Evolutionary conservation across 2,888 invertebrate species (phyloP).

Genomic region (Trissoscelio sp.): DNA sequence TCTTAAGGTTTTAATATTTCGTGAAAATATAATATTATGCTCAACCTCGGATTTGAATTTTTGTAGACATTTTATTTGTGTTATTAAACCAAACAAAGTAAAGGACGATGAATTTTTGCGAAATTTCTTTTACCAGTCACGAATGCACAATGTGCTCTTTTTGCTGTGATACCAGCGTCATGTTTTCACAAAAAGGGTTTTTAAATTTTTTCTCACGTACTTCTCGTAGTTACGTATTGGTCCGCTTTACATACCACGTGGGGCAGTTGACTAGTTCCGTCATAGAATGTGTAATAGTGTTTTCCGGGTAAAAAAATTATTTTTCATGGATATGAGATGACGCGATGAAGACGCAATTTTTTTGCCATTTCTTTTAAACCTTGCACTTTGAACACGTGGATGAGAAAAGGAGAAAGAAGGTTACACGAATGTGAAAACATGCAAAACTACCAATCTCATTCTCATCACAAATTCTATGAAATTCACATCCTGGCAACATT

Average conservation of each 20-base stretch:
- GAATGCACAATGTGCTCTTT: conserved; percentile 53
- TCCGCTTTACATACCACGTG: conserved; percentile 32
- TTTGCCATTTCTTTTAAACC: not conserved
- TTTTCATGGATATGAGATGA: conserved; percentile 40
- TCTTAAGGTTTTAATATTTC: not conserved
- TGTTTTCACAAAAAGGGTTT: conserved; percentile 48
- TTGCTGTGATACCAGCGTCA: conserved; percentile 31
- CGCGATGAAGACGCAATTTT: conserved; percentile 14
- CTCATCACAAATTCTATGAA: conserved; percentile 28
- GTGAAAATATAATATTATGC: not conserved
- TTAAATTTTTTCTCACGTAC: conserved; percentile 63
- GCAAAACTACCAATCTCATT: conserved; percentile 26
- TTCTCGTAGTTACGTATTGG: conserved; percentile 53
- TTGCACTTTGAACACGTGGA: not conserved
- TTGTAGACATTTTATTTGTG: conserved; percentile 1
- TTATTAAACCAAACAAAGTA: conserved; percentile 24
- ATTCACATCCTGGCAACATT: conserved; percentile 26
- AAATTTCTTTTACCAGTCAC: conserved; percentile 46
- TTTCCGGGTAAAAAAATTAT: conserved; percentile 37
- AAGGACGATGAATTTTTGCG: conserved; percentile 10
- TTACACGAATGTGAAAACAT: conserved; percentile 18
- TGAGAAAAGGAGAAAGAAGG: not conserved
- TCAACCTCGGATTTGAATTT: conserved; percentile 3
- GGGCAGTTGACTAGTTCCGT: conserved; percentile 38
- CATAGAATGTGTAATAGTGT: conserved; percentile 48